phyloP scores from a whole-genome alignment of 2,888 invertebrate genomes.

The Flabesymbios commensalis region DNA sequence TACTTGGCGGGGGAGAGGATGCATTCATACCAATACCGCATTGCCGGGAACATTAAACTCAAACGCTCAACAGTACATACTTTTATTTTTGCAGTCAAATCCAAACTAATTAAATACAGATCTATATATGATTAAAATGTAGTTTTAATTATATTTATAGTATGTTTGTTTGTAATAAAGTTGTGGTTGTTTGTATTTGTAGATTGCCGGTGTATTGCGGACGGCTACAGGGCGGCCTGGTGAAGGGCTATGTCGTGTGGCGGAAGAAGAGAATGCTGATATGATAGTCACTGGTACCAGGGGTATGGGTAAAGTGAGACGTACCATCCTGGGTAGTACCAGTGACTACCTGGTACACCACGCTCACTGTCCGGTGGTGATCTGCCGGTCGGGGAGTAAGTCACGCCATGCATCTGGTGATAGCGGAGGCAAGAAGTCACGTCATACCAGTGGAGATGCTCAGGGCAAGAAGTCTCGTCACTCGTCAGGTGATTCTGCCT shows the following conservation, averaged over 20 bases:
- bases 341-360: conserved; percentile 39
- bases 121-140: too few relatives aligned
- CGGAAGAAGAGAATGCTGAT: conserved; percentile 32
- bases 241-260: conserved; percentile 30
- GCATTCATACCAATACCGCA: too few relatives aligned
- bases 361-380: conserved; percentile 38
- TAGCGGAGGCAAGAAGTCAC: conserved; percentile 13
- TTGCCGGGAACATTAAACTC: too few relatives aligned
- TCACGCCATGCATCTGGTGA: conserved; percentile 10
- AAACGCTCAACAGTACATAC: too few relatives aligned
- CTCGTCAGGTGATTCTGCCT: too few relatives aligned
- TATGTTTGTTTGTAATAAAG: too few relatives aligned
- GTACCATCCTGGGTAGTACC: conserved; percentile 32
- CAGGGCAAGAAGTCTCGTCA: neutral
- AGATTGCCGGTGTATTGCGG: conserved; percentile 32
- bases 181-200: too few relatives aligned
- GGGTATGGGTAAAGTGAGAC: conserved; percentile 31
- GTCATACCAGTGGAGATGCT: conserved; percentile 34
- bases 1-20: too few relatives aligned
- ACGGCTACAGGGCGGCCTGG: conserved; percentile 36
- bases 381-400: conserved; percentile 23
- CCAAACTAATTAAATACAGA: too few relatives aligned
- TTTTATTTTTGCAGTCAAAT: too few relatives aligned
- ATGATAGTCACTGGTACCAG: conserved; percentile 34
- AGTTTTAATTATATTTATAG: too few relatives aligned